phyloP scores from a whole-genome alignment of 30 jellyfish, hydroid and myxozoan species.

The Hydractinia symbiolongicarpus region DNA sequence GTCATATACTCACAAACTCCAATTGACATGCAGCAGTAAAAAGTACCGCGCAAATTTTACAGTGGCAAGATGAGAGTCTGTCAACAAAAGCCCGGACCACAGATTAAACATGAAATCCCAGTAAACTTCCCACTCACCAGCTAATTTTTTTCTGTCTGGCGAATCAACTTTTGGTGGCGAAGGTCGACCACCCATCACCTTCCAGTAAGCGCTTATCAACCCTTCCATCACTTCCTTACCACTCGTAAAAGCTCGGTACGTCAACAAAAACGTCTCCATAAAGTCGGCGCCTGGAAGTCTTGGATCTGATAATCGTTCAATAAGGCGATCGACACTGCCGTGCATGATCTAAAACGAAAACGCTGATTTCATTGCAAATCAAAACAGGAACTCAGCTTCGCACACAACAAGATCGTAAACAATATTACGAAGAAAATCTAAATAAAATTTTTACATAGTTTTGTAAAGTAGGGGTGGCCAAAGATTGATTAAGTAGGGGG shows the following conservation, averaged over 20 bases:
- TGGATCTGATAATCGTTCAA: slow-evolving; percentile 89
- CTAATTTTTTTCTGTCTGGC: slow-evolving; percentile 14
- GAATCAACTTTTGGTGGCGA: slow-evolving; percentile 12
- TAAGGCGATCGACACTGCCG: slow-evolving; percentile 84
- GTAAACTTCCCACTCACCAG: neutral
- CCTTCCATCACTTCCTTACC: slow-evolving; percentile 61
- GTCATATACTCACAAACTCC: too few species aligned
- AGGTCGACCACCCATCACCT: slow-evolving; percentile 34
- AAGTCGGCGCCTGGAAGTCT: slow-evolving; percentile 92
- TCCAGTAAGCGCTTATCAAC: slow-evolving; percentile 53
- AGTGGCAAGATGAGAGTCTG: too few species aligned
- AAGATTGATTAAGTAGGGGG: neutral
- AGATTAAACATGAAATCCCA: neutral
- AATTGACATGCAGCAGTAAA: too few species aligned
- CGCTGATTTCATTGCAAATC: neutral
- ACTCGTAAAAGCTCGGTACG: slow-evolving; percentile 75
- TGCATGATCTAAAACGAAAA: slow-evolving; percentile 61
- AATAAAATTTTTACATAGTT: neutral
- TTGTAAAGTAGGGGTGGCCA: neutral
- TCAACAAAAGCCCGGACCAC: too few species aligned
- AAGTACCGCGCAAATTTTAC: too few species aligned
- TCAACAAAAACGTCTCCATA: slow-evolving; percentile 83
- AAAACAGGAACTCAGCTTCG: neutral
- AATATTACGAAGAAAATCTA: neutral
- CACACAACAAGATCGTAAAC: neutral